Percentiles rank a stretch among this genome's conserved stretches.
phyloP scores from a whole-genome alignment of 1,140 invertebrate genomes.

The Manduca sexta region DNA sequence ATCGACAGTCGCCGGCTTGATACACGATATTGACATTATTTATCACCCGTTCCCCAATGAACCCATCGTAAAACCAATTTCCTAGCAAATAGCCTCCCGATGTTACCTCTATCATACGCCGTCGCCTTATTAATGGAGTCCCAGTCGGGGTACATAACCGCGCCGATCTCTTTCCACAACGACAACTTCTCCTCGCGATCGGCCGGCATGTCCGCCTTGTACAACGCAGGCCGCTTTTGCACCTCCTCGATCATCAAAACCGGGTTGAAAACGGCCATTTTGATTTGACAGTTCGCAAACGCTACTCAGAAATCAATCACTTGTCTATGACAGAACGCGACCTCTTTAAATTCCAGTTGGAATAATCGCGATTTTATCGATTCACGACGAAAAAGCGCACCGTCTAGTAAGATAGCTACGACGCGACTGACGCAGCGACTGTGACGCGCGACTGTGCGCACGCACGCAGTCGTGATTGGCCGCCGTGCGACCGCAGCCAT shows the following conservation, averaged over 20 bases:
- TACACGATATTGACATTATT: no score
- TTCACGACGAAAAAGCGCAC: constrained; percentile 20
- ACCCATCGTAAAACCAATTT: background rate
- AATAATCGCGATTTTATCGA: no score
- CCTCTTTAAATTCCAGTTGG: no score
- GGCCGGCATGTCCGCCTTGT: constrained; percentile 32
- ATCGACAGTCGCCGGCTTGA: no score
- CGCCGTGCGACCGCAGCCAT: no score
- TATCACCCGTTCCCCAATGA: background rate
- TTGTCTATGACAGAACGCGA: no score
- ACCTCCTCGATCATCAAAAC: constrained; percentile 50
- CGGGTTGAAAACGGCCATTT: constrained; percentile 33
- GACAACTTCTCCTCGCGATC: constrained; percentile 48
- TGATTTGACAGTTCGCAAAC: background rate
- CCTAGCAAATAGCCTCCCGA: background rate
- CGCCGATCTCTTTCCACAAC: constrained; percentile 59
- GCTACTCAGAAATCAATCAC: no score
- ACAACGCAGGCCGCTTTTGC: constrained; percentile 46
- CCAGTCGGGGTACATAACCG: constrained; percentile 50
- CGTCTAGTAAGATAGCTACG: constrained; percentile 9
- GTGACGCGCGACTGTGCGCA: constrained; percentile 29
- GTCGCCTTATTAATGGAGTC: constrained; percentile 45
- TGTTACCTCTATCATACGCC: constrained; percentile 53
- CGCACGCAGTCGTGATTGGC: constrained; percentile 14
- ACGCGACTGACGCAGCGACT: constrained; percentile 28